Conservation (phyloP, 2,888 invertebrate species). For the Trachelus tabidus region DNA sequence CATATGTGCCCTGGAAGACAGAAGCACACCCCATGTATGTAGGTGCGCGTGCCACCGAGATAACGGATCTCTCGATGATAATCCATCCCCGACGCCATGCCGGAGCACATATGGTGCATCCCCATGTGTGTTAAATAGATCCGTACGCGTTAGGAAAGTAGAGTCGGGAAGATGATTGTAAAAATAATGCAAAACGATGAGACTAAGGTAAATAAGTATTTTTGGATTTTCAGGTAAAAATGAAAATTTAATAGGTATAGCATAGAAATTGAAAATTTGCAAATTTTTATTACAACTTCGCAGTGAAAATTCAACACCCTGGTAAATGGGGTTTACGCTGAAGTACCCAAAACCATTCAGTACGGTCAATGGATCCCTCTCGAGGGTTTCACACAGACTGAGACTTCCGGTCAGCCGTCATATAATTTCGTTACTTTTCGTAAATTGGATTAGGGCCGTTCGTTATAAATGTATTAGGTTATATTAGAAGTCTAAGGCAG, state of each 20-base stretch:
- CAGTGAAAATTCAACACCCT: too few species aligned
- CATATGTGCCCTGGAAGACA: conserved; percentile 31
- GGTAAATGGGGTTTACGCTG: neutral
- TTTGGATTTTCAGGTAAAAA: too few species aligned
- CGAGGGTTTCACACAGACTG: conserved; percentile 18
- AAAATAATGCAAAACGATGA: too few species aligned
- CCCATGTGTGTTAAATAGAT: conserved; percentile 48
- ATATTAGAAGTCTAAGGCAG: conserved; percentile 36
- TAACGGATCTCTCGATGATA: conserved; percentile 63
- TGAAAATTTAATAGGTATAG: too few species aligned
- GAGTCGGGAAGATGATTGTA: neutral
- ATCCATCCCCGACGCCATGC: conserved; percentile 51
- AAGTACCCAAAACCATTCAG: neutral
- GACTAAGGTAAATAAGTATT: too few species aligned
- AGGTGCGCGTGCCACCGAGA: conserved; percentile 60
- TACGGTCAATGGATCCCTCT: conserved; percentile 21
- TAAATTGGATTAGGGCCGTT: conserved; percentile 58
- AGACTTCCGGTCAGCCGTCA: conserved; percentile 56
- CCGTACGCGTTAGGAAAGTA: neutral
- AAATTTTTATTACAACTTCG: too few species aligned
- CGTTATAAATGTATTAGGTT: conserved; percentile 53
- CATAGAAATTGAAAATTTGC: too few species aligned
- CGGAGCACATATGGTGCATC: conserved; percentile 47
- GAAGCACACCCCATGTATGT: conserved; percentile 32
- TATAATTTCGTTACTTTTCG: conserved; percentile 54